Percentiles rank a stretch among this genome's conserved stretches.
Conservation (phyloP, 2,888 invertebrate genomes). For the Aphodius granarius region DNA sequence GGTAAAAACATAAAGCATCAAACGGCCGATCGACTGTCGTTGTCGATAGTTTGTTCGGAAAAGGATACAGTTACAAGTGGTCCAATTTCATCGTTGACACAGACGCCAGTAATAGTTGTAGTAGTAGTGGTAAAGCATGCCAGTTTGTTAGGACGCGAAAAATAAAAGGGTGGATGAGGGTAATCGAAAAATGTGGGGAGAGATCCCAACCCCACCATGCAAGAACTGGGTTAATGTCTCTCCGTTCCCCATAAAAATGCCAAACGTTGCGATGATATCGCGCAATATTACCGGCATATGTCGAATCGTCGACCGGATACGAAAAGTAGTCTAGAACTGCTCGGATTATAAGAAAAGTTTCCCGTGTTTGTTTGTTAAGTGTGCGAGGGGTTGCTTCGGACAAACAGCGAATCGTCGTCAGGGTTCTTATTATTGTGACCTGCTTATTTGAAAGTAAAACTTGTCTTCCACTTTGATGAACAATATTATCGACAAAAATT, state of each 20-base stretch:
- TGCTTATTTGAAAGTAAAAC: background rate
- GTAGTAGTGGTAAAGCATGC: background rate
- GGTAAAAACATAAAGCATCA: too few species aligned
- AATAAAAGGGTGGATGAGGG: background rate
- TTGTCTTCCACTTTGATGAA: background rate
- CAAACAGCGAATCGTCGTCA: background rate
- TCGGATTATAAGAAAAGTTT: background rate
- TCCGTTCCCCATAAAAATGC: constrained; percentile 20
- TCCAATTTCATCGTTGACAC: background rate
- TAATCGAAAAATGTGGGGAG: background rate
- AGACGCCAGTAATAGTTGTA: too few species aligned
- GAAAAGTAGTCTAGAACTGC: background rate
- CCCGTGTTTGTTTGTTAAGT: background rate
- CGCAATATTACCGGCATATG: constrained; percentile 24
- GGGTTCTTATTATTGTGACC: background rate
- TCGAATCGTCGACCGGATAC: constrained; percentile 8
- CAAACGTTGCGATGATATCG: constrained; percentile 20
- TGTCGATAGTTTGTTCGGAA: background rate
- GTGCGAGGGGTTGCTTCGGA: background rate
- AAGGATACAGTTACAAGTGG: background rate
- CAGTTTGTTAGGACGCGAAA: background rate
- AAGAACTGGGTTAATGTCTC: constrained; percentile 20
- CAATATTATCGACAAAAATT: background rate
- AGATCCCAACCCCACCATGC: background rate
- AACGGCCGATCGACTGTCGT: background rate